phyloP scores from a whole-genome alignment of 2,888 invertebrate species.

The Leucoptera coffeella region DNA sequence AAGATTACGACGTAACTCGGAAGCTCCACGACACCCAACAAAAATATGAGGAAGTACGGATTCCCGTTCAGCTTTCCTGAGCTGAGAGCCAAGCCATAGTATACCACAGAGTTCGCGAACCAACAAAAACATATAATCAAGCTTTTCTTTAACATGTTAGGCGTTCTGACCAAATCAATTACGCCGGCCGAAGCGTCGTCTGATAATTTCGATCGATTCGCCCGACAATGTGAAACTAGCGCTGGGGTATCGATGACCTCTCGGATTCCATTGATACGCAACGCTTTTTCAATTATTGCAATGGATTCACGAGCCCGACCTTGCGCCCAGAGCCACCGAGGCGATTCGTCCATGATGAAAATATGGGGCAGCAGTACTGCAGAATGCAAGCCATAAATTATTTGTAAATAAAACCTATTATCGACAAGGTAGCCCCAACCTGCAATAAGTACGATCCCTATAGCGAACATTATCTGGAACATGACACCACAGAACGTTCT shows the following conservation, averaged over 20 bases:
- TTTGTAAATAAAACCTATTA: conserved; percentile 67
- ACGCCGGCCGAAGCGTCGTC: conserved; percentile 55
- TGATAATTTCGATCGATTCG: conserved; percentile 36
- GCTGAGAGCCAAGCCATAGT: conserved; percentile 78
- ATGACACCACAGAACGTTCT: conserved; percentile 75
- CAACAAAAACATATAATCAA: conserved; percentile 77
- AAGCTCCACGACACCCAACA: conserved; percentile 73
- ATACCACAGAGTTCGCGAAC: conserved; percentile 82
- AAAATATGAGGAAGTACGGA: conserved; percentile 72
- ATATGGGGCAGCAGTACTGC: conserved; percentile 68
- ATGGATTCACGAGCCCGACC: conserved; percentile 70
- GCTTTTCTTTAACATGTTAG: conserved; percentile 70
- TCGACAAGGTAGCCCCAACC: conserved; percentile 75
- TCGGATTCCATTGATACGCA: conserved; percentile 62
- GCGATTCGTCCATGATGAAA: conserved; percentile 84
- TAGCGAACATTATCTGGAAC: conserved; percentile 74
- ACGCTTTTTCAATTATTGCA: conserved; percentile 65
- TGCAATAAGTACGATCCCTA: conserved; percentile 75
- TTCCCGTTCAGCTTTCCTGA: conserved; percentile 74
- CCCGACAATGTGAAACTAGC: conserved; percentile 57
- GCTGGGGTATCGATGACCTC: conserved; percentile 59
- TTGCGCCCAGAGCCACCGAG: conserved; percentile 83
- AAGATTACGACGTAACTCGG: conserved; percentile 73
- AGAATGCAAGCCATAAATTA: conserved; percentile 72
- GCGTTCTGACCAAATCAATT: conserved; percentile 68